Evolutionary conservation across 1,140 invertebrate genomes (phyloP).

Genomic region (Drosophila seguyi): DNA sequence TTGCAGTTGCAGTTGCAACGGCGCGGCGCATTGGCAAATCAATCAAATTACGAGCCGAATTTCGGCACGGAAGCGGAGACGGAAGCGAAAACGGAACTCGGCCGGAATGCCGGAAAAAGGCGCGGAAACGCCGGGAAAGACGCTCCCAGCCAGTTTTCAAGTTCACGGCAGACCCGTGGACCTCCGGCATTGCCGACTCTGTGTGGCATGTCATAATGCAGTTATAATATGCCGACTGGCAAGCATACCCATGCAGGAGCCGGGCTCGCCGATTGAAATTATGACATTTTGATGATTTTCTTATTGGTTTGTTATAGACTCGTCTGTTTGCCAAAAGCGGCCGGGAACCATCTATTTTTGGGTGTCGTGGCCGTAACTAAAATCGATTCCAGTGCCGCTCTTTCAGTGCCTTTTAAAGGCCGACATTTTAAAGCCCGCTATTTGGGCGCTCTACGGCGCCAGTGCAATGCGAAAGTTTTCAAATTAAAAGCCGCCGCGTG

Average conservation of each 20-base stretch:
- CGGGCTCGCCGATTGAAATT: constrained; percentile 75
- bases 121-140: constrained; percentile 16
- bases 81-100: background rate
- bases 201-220: constrained; percentile 82
- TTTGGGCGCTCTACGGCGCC: constrained; percentile 15
- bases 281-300: constrained; percentile 84
- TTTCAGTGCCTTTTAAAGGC: constrained; percentile 20
- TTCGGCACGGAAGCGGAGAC: constrained; percentile 45
- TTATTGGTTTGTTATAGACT: constrained; percentile 78
- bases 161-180: constrained; percentile 59
- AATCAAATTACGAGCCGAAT: constrained; percentile 76
- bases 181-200: constrained; percentile 47
- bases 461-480: constrained; percentile 44
- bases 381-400: constrained; percentile 30
- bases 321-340: constrained; percentile 35
- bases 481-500: constrained; percentile 55
- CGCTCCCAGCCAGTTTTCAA: constrained; percentile 53
- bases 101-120: constrained; percentile 13
- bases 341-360: constrained; percentile 16
- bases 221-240: constrained; percentile 69
- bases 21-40: constrained; percentile 63
- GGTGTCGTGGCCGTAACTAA: constrained; percentile 30
- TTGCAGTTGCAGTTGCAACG: constrained; percentile 48
- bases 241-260: constrained; percentile 23
- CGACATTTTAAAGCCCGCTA: constrained; percentile 25